phyloP scores from a whole-genome alignment of 2,888 invertebrate genomes.

The Watsonalla binaria region DNA sequence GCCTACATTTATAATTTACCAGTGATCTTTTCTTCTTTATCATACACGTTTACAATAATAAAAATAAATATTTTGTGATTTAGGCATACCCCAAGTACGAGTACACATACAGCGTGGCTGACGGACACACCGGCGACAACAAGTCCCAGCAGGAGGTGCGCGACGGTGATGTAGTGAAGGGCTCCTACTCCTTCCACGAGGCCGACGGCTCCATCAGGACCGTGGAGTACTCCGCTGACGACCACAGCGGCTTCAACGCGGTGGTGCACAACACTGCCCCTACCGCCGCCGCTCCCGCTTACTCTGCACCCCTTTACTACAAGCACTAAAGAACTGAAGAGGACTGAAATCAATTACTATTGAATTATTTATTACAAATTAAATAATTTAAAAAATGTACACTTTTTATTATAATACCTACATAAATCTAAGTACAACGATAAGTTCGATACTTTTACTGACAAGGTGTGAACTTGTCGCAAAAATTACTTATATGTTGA shows the following conservation, averaged over 20 bases:
- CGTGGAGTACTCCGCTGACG: constrained; percentile 56
- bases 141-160: constrained; percentile 54
- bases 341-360: neutral
- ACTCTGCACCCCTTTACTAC: constrained; percentile 17
- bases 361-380: constrained; percentile 4
- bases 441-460: no score
- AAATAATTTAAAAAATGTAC: neutral
- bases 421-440: no score
- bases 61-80: neutral
- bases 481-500: no score
- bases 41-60: neutral
- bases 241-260: constrained; percentile 46
- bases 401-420: no score
- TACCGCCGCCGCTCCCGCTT: constrained; percentile 16
- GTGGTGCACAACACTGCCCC: constrained; percentile 29
- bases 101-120: constrained; percentile 60
- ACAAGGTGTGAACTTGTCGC: no score
- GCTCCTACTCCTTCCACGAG: constrained; percentile 53
- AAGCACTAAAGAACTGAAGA: constrained; percentile 3
- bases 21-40: neutral
- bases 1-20: neutral
- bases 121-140: constrained; percentile 61
- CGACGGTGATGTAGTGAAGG: constrained; percentile 59
- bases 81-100: constrained; percentile 34
- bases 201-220: constrained; percentile 57